Evolutionary conservation across 53 echinoderm and acorn worm species (phyloP).

Genomic region (Zoroaster sp.): DNA sequence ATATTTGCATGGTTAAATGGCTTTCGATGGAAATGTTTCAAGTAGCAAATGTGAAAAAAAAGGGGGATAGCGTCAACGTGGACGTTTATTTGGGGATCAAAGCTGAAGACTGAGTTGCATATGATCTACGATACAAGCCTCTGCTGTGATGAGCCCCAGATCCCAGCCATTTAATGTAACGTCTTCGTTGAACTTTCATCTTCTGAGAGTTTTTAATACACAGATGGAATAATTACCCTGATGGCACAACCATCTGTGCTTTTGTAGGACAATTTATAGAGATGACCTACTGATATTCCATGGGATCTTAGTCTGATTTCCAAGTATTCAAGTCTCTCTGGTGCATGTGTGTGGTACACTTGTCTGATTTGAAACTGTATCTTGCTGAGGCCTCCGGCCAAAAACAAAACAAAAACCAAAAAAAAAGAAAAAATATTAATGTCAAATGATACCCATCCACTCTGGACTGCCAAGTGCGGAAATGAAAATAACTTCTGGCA

Average conservation of each 20-base stretch:
- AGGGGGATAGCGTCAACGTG: no score
- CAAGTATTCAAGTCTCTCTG: neutral
- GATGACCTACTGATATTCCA: slow-evolving; percentile 1
- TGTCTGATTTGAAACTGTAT: neutral
- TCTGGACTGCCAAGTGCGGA: neutral
- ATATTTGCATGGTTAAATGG: no score
- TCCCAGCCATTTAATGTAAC: neutral
- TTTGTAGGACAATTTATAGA: neutral
- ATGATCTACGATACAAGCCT: no score
- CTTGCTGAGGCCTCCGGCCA: neutral
- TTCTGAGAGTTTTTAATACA: neutral
- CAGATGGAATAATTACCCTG: slow-evolving; percentile 35
- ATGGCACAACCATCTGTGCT: slow-evolving; percentile 22
- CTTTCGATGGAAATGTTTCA: no score
- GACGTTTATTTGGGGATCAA: no score
- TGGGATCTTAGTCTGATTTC: neutral
- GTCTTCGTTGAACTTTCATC: neutral
- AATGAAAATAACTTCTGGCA: neutral
- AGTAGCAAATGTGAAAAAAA: no score
- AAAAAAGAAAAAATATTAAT: neutral
- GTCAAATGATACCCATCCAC: neutral
- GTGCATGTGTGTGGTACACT: neutral
- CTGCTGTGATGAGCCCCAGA: neutral
- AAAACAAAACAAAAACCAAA: no score
- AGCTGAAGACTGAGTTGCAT: no score